Evolutionary conservation across 1,140 invertebrate species (phyloP), one percentile per base, ranked within the genome.

Genomic region (Meloidogyne hapla): DNA sequence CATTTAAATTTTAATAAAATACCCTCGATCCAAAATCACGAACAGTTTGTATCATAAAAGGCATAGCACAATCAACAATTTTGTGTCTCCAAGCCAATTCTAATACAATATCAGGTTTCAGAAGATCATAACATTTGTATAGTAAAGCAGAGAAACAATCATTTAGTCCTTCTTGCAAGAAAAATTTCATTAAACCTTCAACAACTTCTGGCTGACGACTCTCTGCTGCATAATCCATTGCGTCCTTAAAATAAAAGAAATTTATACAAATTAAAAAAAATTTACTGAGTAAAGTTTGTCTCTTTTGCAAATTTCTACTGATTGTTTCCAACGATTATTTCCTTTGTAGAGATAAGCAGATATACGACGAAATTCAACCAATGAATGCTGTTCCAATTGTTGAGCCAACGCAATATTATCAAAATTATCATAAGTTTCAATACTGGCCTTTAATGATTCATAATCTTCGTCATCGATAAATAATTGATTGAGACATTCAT

Each of bases 291-390:
- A 98, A 40, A 98, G 89, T 83, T 94, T 91, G 88, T 98, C 96
- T 88, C 96, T 97, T 89, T 99, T 99, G 90, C 97, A 99, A 62
- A 99, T 90, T 88, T 99, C 96, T 69, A 99, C 95, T 63, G 94
- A 96, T 88, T 99, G 96, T 89, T 98, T 98, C 96, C 96, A 99
- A 88, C 96, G 91, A 88, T 99, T 99, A 89, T 99, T 99, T 79
- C 96, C 95, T 90, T 98, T 99, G 90, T 99, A 99, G 33, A 99
- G 89, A 88, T 99, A 99, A 33, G 97, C 97, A 56, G 96, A 96
- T 88, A 99, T 99, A 83, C 97, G 91, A 88, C 97, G 91, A 89
- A 99, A 99, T 89, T 99, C 97, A 69, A 97, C 97, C 61, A 99
- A 90, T 89, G 99, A 96, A 88, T 99, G 96, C 89, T 97, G 98